Percentiles rank a stretch among this genome's conserved stretches.
These are phyloP conservation scores for Leucozona laternaria DNA, from an alignment of 2,888 invertebrate species.

Conservation along the genomic window DNA sequence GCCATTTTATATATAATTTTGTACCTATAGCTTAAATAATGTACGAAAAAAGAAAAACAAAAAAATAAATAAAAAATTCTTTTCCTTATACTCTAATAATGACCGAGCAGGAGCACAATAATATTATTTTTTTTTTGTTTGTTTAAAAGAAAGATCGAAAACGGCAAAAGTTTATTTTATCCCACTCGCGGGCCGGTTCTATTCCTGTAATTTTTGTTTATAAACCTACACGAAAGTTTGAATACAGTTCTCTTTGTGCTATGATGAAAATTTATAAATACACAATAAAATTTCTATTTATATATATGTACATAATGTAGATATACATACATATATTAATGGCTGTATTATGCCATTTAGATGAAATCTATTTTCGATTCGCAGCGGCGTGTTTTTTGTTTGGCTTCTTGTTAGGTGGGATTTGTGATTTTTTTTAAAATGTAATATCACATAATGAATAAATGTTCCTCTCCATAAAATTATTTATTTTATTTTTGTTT, in stretches of 20 bases:
- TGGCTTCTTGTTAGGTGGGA: slow-evolving; percentile 17
- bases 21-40: slow-evolving; percentile 37
- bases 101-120: not conserved
- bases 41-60: slow-evolving; percentile 12
- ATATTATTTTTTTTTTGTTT: not conserved
- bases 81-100: slow-evolving; percentile 23
- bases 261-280: slow-evolving; percentile 35
- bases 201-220: slow-evolving; percentile 73
- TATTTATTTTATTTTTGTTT: not conserved
- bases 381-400: slow-evolving; percentile 30
- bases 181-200: slow-evolving; percentile 55
- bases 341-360: slow-evolving; percentile 60
- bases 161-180: slow-evolving; percentile 54
- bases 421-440: slow-evolving; percentile 1
- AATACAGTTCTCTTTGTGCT: slow-evolving; percentile 27
- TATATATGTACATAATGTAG: slow-evolving; percentile 7
- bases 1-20: slow-evolving; percentile 10
- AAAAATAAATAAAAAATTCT: slow-evolving; percentile 54
- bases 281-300: slow-evolving; percentile 19
- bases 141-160: not conserved
- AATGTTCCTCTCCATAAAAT: not conserved
- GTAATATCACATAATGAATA: slow-evolving; percentile 24
- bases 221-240: slow-evolving; percentile 59
- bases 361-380: slow-evolving; percentile 58
- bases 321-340: slow-evolving; percentile 41